Evolutionary conservation across 2,113 vertebrate species (phyloP), one percentile per base, ranked within the genome.

Genomic region (Thomomys bottae): DNA sequence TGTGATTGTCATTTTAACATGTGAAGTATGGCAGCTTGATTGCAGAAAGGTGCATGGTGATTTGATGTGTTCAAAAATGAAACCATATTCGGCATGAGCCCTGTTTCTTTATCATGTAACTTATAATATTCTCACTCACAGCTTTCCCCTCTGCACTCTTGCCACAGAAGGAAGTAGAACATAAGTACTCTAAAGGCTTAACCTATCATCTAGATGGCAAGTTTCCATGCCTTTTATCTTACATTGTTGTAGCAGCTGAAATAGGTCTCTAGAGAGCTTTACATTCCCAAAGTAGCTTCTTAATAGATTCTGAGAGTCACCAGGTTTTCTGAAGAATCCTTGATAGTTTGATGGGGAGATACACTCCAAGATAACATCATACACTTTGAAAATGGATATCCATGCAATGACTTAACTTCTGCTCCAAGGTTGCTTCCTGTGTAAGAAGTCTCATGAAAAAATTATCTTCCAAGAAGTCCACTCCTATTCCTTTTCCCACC

Each of bases 211-310:
- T 14, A 88, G 36, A 64, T 86, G 71, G 61, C 68, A 86, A 17
- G 36, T 38, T 72, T 95, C 85, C 30, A 75, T 17, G 71, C 64
- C 77, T 94, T 96, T 95, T 45, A 88, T 83, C 87, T 94, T 94
- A 49, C 36, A 61, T 49, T 76, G 45, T 45, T 90, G 17, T 61
- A 28, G 26, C 45, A 68, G 24, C 83, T 91, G 57, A 84, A 96
- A 89, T 73, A 28, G 28, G 0, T 2, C 42, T 95, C 86, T 82
- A 14, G 67, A 64, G 79, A 92, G 40, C 42, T 70, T 81, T 68
- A 26, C 8, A 71, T 59, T 83, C n/a, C 45, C 38, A 9, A 87
- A 84, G 45, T 15, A 23, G 30, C 54, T 87, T 17, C 85, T 61
- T 96, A 77, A 95, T 88, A 93, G 89, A 84, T 70, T 88, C 17